These are phyloP conservation scores for Oikopleura dioica DNA, from an alignment of 23 tunicate genomes.

Conservation along the genomic window DNA sequence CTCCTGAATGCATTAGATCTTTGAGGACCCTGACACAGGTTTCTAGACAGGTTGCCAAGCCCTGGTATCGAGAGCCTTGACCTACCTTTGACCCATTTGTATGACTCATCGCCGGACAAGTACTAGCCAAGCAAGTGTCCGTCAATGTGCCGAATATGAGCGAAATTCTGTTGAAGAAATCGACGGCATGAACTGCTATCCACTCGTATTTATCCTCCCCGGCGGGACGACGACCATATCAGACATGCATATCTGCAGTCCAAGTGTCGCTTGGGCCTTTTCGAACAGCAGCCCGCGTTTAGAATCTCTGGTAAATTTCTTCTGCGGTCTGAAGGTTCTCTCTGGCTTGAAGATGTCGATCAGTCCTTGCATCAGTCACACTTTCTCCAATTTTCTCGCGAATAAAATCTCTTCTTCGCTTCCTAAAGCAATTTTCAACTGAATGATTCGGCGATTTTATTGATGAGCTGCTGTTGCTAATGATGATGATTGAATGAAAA, in stretches of 20 bases:
- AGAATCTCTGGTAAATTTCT: slow-evolving; percentile 37
- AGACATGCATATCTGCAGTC: neutral
- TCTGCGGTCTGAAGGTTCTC: slow-evolving; percentile 89
- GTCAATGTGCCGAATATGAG: slow-evolving; percentile 84
- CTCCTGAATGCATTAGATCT: no score
- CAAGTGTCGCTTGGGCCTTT: slow-evolving; percentile 11
- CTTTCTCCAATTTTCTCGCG: no score
- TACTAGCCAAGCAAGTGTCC: slow-evolving; percentile 40
- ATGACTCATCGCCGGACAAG: slow-evolving; percentile 5
- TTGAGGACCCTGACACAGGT: no score
- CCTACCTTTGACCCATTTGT: slow-evolving; percentile 10
- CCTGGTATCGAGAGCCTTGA: no score
- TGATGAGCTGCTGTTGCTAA: no score
- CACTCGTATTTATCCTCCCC: slow-evolving; percentile 94
- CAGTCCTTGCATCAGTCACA: slow-evolving; percentile 13
- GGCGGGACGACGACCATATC: slow-evolving; percentile 45
- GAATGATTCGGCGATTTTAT: no score
- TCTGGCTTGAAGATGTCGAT: slow-evolving; percentile 45
- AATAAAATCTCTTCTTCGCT: no score
- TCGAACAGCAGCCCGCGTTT: neutral
- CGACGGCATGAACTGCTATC: slow-evolving; percentile 99
- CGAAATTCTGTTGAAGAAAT: slow-evolving; percentile 85
- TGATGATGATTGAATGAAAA: no score
- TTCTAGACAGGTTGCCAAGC: neutral
- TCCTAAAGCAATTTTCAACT: no score